Evolutionary conservation across 2,113 vertebrate species (phyloP), one percentile per base, ranked within the genome.

Genomic region (Ceyx melanurus): DNA sequence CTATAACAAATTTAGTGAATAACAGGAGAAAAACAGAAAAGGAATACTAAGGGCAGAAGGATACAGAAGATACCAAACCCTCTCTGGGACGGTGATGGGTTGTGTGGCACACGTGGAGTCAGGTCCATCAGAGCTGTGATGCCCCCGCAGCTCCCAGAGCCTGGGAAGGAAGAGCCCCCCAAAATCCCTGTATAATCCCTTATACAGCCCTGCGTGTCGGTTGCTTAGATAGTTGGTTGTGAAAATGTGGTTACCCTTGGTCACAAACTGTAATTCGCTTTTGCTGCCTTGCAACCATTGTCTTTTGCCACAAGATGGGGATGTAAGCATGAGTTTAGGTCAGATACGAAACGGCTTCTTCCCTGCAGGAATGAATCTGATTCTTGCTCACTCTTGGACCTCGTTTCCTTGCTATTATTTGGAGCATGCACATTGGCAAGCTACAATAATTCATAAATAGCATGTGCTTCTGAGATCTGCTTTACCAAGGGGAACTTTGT

Each of bases 301-400:
- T 3, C 11, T 73, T 62, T 43, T 20, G 72, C 92, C 93, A 88
- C 90, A 60, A 95, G 94, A 88, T 93, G 96, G 96, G 3, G 93
- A 74, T 83, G 35, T 48, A 91, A 91, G 28, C 43, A 74, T 29
- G 26, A 3, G 19, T 85, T 85, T 80, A 82, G 29, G 8, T 15
- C 23, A 23, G 3, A 17, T 11, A 28, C 12, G 18, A 54, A 51
- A 3, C 1, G 0, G 2, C 18, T 48, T 10, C 18, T 45, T 70
- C 1, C 4, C 19, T 4, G 9, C 15, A 40, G 16, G 23, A 40
- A 5, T 19, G 12, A 3, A 2, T 40, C 14, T 66, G 9, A 31
- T 5, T 12, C 20, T 64, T 43, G 21, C 31, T 22, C 7, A 3
- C 9, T 9, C 18, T 18, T 15, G 15, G 10, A 29, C 46, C 5